A percentile compares a stretch with the other conserved stretches of the same genome.
Evolutionary conservation across 2,888 invertebrate species (phyloP).

Genomic region (Idaea aversata): DNA sequence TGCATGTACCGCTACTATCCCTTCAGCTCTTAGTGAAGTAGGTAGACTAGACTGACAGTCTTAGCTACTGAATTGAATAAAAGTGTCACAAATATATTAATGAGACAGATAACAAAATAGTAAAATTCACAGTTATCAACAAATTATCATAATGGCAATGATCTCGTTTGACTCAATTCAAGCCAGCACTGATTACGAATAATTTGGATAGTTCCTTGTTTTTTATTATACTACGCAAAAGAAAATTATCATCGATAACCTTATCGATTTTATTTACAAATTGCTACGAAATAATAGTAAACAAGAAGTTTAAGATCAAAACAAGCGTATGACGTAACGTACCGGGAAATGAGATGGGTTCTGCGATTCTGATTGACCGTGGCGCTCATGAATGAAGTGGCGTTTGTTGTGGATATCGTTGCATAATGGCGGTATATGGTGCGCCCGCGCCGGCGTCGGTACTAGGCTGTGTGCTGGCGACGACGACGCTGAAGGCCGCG

Average conservation of each 20-base stretch:
- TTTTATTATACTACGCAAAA: slow-evolving; percentile 60
- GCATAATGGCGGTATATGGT: slow-evolving; percentile 67
- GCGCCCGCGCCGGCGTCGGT: slow-evolving; percentile 14
- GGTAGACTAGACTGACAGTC: not conserved
- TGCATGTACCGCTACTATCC: not conserved
- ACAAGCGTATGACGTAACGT: slow-evolving; percentile 33
- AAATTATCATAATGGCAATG: slow-evolving; percentile 68
- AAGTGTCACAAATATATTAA: slow-evolving; percentile 25
- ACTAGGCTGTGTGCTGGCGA: slow-evolving; percentile 7
- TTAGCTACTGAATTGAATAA: slow-evolving; percentile 33
- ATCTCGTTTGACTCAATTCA: slow-evolving; percentile 64
- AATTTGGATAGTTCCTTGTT: slow-evolving; percentile 62
- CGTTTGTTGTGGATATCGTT: slow-evolving; percentile 63
- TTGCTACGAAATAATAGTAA: slow-evolving; percentile 29
- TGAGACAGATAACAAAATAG: slow-evolving; percentile 33
- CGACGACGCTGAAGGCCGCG: slow-evolving; percentile 26
- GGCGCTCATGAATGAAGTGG: slow-evolving; percentile 68
- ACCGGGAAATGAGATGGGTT: slow-evolving; percentile 40
- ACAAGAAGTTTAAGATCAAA: slow-evolving; percentile 39
- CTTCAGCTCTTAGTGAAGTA: not conserved
- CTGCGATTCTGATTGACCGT: slow-evolving; percentile 49
- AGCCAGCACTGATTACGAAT: slow-evolving; percentile 54
- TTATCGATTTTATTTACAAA: slow-evolving; percentile 45
- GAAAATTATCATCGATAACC: slow-evolving; percentile 61
- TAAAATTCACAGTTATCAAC: slow-evolving; percentile 46